Percentiles rank a stretch among this genome's conserved stretches.
phyloP scores from a whole-genome alignment of 2,888 invertebrate species.

The Cacoxenus indagator region DNA sequence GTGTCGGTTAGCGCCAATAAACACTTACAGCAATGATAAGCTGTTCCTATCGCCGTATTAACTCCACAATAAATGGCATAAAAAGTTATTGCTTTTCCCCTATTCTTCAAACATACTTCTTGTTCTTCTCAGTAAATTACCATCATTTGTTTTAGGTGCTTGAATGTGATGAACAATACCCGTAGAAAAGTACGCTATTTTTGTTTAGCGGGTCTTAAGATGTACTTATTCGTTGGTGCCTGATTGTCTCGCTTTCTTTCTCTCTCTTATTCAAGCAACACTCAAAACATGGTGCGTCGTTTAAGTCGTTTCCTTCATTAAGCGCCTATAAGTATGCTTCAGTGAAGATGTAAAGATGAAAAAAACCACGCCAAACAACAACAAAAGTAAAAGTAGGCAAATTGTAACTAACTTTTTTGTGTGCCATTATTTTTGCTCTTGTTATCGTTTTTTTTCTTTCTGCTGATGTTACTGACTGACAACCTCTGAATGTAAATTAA shows the following conservation, averaged over 20 bases:
- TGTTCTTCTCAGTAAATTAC: constrained; percentile 31
- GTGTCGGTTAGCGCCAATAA: too few relatives aligned
- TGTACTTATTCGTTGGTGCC: constrained; percentile 1
- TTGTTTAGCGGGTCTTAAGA: constrained; percentile 27
- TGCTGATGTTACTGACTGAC: constrained; percentile 35
- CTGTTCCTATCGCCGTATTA: too few relatives aligned
- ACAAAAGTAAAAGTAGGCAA: not conserved
- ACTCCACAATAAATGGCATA: not conserved
- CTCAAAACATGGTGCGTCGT: constrained; percentile 30
- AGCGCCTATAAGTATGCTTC: constrained; percentile 45
- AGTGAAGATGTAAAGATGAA: not conserved
- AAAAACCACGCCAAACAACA: not conserved
- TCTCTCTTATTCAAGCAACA: not conserved
- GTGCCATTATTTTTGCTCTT: constrained; percentile 25
- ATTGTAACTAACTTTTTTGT: constrained; percentile 27
- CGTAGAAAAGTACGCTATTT: constrained; percentile 35
- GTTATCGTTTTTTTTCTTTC: constrained; percentile 33
- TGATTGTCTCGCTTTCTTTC: not conserved
- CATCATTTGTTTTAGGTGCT: constrained; percentile 27
- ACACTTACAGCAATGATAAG: too few relatives aligned
- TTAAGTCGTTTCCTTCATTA: constrained; percentile 54
- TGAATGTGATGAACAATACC: constrained; percentile 14
- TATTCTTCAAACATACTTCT: too few relatives aligned
- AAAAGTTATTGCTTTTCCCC: not conserved
- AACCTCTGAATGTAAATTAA: constrained; percentile 45